Evolutionary conservation across 2,113 vertebrate species (phyloP).

Genomic region (Nothobranchius kuhntae): DNA sequence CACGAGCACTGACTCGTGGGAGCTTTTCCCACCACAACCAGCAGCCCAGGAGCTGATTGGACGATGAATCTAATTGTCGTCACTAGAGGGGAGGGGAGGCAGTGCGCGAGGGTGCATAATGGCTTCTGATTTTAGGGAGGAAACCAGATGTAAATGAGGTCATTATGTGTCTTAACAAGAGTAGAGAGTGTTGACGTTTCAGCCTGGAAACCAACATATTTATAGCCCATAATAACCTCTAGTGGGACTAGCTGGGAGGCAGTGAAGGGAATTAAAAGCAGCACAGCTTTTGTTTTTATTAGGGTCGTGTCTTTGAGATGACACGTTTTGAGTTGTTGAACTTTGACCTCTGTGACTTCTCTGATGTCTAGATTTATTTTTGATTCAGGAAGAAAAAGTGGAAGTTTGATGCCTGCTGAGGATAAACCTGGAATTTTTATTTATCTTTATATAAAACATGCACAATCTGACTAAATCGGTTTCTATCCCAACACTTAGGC

Average conservation of each 20-base stretch:
- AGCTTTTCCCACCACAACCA: constrained; percentile 41
- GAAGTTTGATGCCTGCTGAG: constrained; percentile 20
- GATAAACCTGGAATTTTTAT: background rate
- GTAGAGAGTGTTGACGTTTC: constrained; percentile 72
- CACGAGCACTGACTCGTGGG: constrained; percentile 36
- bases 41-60: constrained; percentile 69
- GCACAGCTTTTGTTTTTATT: constrained; percentile 65
- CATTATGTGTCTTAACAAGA: constrained; percentile 80
- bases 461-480: constrained; percentile 27
- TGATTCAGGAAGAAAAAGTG: constrained; percentile 10
- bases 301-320: constrained; percentile 35
- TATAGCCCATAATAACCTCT: constrained; percentile 80
- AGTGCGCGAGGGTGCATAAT: constrained; percentile 70
- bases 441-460: constrained; percentile 9
- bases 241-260: constrained; percentile 73
- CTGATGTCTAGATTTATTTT: constrained; percentile 5
- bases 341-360: background rate
- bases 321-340: constrained; percentile 42
- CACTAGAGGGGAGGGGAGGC: constrained; percentile 15
- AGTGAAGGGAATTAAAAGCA: constrained; percentile 72
- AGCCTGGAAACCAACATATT: constrained; percentile 73
- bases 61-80: constrained; percentile 49
- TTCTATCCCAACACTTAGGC: constrained; percentile 4
- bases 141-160: constrained; percentile 83
- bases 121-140: constrained; percentile 77